These are phyloP conservation scores for Corythornis madagascariensis DNA, from an alignment of 2,113 vertebrate species.

Conservation along the genomic window DNA sequence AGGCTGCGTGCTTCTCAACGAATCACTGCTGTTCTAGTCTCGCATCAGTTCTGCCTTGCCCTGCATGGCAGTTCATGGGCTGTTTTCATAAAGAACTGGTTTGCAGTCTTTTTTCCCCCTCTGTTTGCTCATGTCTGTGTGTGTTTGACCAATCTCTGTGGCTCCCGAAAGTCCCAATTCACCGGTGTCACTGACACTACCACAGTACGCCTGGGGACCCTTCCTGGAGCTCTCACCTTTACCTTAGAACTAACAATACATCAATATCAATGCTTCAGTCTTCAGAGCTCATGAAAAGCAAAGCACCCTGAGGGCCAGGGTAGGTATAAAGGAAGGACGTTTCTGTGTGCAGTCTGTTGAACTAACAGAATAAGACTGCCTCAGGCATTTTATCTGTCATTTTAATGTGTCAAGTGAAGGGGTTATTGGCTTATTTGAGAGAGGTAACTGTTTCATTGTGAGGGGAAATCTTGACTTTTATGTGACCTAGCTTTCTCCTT, in stretches of 20 bases:
- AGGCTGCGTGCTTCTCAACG: rapidly evolving
- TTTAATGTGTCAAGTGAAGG: conserved; percentile 21
- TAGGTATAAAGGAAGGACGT: not conserved
- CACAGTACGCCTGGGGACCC: not conserved
- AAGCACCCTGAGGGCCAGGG: not conserved
- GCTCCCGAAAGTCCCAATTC: not conserved
- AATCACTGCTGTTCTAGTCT: not conserved
- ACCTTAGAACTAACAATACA: not conserved
- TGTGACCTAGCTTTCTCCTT: conserved; percentile 29
- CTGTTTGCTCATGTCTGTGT: rapidly evolving
- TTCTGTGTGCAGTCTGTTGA: conserved; percentile 10
- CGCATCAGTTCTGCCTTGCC: not conserved
- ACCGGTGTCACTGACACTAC: not conserved
- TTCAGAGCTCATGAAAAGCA: not conserved
- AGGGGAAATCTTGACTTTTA: conserved; percentile 39
- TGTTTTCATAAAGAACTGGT: not conserved
- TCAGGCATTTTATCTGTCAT: conserved; percentile 41
- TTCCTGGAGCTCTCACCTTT: not conserved
- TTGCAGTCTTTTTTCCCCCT: not conserved
- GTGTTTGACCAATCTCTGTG: not conserved
- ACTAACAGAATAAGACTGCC: not conserved
- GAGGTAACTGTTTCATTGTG: not conserved
- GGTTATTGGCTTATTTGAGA: conserved; percentile 23
- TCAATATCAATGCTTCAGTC: not conserved
- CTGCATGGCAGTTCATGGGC: not conserved